These are phyloP conservation scores for Gila robusta DNA, from an alignment of 2,797 vertebrate genomes.

Conservation along the genomic window DNA sequence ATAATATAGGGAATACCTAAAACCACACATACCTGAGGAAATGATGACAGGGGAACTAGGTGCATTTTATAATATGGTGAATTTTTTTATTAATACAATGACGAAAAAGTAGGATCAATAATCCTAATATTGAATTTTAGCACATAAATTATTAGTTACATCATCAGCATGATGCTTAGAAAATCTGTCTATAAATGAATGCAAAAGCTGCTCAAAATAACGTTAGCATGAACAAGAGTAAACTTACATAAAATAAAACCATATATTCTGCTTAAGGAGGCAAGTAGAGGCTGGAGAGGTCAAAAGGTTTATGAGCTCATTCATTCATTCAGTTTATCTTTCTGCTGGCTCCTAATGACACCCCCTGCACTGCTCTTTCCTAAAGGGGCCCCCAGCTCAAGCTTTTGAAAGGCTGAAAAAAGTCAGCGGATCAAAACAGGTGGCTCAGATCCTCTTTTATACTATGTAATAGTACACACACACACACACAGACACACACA, in stretches of 20 bases:
- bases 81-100: not conserved
- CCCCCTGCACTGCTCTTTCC: constrained; percentile 19
- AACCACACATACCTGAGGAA: not conserved
- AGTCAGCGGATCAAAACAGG: constrained; percentile 40
- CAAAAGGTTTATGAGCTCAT: constrained; percentile 20
- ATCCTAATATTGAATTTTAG: not conserved
- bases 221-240: not conserved
- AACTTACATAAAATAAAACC: not conserved
- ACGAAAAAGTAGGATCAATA: not conserved
- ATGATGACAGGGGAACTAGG: not conserved
- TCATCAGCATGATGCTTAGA: not conserved
- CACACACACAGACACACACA: not conserved
- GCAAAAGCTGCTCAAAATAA: not conserved
- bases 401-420: constrained; percentile 27
- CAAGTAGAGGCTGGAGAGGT: constrained; percentile 14
- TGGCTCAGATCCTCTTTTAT: constrained; percentile 31
- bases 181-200: not conserved
- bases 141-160: not conserved
- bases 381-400: constrained; percentile 22
- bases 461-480: constrained; percentile 10
- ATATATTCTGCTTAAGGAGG: not conserved
- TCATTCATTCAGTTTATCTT: constrained; percentile 44
- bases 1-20: not conserved
- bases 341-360: constrained; percentile 29
- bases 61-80: not conserved